Evolutionary conservation across 2,113 vertebrate genomes (phyloP).

Genomic region (Malurus elegans): DNA sequence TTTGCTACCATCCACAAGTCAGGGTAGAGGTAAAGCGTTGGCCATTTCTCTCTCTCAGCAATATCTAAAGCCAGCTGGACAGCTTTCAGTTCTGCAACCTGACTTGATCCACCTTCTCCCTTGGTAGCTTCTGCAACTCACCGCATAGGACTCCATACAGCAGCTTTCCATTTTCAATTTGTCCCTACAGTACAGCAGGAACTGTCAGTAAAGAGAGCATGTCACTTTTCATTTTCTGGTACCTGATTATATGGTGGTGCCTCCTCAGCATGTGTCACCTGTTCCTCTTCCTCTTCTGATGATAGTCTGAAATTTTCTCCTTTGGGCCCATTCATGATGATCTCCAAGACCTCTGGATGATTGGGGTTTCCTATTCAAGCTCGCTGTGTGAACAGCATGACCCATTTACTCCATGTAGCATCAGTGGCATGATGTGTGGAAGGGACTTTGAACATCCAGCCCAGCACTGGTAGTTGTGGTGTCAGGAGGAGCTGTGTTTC

Average conservation of each 20-base stretch:
- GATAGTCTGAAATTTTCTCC: background rate
- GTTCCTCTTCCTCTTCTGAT: background rate
- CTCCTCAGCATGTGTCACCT: background rate
- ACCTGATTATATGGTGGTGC: no score
- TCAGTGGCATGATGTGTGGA: background rate
- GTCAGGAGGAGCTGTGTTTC: background rate
- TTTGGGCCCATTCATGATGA: background rate
- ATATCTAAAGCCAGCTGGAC: no score
- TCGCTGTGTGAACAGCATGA: background rate
- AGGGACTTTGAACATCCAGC: background rate
- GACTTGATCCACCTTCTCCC: no score
- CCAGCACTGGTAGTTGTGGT: background rate
- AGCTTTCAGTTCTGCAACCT: no score
- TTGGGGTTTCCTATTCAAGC: background rate
- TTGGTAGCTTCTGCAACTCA: no score
- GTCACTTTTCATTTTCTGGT: no score
- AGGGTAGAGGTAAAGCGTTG: background rate
- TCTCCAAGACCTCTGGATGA: background rate
- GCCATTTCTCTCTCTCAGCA: background rate
- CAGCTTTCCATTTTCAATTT: no score
- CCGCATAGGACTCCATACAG: no score
- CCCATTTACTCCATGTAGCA: background rate
- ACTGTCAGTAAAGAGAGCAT: no score
- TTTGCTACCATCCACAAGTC: background rate
- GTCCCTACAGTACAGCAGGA: no score